A percentile compares a stretch with the other conserved stretches of the same genome.
phyloP scores from a whole-genome alignment of 2,797 vertebrate genomes.

The Sebastes diaconus region DNA sequence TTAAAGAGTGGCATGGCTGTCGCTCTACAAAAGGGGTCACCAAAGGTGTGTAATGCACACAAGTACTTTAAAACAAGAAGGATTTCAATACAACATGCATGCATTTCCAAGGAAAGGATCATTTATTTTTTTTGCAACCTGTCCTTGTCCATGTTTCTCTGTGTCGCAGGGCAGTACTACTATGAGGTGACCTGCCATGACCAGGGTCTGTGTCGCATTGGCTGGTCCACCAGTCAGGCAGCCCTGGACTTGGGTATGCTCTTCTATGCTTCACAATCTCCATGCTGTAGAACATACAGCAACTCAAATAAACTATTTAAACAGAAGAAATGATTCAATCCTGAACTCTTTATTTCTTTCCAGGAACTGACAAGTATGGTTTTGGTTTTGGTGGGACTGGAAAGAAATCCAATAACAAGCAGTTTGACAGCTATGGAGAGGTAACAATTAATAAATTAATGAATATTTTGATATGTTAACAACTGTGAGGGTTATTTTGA shows the following conservation, averaged over 20 bases:
- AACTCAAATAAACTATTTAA: neutral
- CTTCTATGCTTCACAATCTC: neutral
- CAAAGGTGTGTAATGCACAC: constrained; percentile 84
- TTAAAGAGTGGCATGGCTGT: constrained; percentile 99
- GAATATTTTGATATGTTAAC: neutral
- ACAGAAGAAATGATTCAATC: neutral
- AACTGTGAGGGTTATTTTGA: neutral
- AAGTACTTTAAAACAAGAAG: neutral
- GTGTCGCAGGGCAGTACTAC: constrained; percentile 88
- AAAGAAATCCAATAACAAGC: constrained; percentile 98
- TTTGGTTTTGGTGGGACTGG: constrained; percentile 98
- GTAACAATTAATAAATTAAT: constrained; percentile 65
- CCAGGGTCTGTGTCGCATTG: constrained; percentile 94
- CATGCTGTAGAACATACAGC: neutral
- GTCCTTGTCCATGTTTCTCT: neutral
- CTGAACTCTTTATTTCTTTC: neutral
- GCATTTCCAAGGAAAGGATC: neutral
- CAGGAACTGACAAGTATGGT: constrained; percentile 94
- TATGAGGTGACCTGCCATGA: constrained; percentile 96
- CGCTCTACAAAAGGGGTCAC: constrained; percentile 91
- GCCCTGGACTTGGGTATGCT: constrained; percentile 92
- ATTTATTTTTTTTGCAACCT: neutral
- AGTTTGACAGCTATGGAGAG: constrained; percentile 99
- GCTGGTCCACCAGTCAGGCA: constrained; percentile 94
- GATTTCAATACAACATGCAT: neutral